Evolutionary conservation across 92 coral and sea anemone genomes (phyloP).

Genomic region (Montipora capitata): DNA sequence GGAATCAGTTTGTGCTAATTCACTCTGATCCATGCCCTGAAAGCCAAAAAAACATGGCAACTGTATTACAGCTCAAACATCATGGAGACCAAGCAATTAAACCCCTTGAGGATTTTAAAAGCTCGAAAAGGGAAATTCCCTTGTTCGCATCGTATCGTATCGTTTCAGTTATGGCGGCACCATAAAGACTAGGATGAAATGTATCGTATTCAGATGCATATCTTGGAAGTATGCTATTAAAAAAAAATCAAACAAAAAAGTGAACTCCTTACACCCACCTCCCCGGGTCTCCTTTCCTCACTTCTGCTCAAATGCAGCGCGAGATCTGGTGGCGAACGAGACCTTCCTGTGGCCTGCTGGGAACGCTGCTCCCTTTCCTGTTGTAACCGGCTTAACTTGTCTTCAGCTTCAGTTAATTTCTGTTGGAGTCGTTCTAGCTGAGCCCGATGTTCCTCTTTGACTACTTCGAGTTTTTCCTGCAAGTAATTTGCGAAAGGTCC

Average conservation of each 20-base stretch:
- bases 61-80: background rate
- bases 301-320: slow-evolving; percentile 51
- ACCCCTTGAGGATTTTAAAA: too few species aligned
- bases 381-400: slow-evolving; percentile 66
- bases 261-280: slow-evolving; percentile 72
- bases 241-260: background rate
- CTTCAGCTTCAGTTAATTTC: slow-evolving; percentile 89
- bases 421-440: slow-evolving; percentile 82
- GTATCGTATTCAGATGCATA: too few species aligned
- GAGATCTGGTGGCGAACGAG: slow-evolving; percentile 75
- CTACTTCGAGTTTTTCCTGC: slow-evolving; percentile 85
- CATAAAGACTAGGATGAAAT: background rate
- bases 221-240: too few species aligned
- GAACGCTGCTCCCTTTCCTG: slow-evolving; percentile 68
- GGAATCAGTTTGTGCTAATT: slow-evolving; percentile 86
- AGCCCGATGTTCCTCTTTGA: slow-evolving; percentile 85
- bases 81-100: too few species aligned
- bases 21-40: slow-evolving; percentile 98
- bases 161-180: background rate
- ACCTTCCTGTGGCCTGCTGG: slow-evolving; percentile 55
- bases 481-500: background rate
- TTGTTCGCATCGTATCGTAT: too few species aligned
- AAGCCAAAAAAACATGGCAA: background rate
- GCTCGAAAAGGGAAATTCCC: too few species aligned
- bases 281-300: slow-evolving; percentile 98